Percentiles rank a stretch among this genome's conserved stretches.
Conservation (phyloP, 2,888 invertebrate genomes). For the Andrena marginata region DNA sequence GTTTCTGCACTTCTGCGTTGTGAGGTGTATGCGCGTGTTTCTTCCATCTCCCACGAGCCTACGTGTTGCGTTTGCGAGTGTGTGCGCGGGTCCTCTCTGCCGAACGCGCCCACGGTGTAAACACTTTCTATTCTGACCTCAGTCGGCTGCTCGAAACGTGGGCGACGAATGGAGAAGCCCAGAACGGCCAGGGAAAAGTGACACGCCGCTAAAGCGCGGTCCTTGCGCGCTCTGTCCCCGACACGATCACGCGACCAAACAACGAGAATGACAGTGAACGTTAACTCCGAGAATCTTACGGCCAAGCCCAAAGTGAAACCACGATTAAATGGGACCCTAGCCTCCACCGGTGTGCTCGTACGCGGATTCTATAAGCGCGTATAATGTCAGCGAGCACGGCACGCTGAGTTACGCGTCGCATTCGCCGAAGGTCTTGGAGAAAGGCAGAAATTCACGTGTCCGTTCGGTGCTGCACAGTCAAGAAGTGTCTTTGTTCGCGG, state of each 20-base stretch:
- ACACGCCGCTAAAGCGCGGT: slow-evolving; percentile 30
- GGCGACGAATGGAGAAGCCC: slow-evolving; percentile 42
- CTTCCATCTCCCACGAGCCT: slow-evolving; percentile 16
- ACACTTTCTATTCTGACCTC: slow-evolving; percentile 82
- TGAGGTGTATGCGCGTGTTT: slow-evolving; percentile 10
- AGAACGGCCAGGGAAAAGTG: slow-evolving; percentile 31
- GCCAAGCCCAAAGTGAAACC: neutral
- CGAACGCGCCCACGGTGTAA: slow-evolving; percentile 69
- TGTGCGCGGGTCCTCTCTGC: slow-evolving; percentile 72
- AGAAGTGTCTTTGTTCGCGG: neutral
- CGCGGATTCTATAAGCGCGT: neutral
- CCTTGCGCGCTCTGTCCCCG: neutral
- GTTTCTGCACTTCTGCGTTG: slow-evolving; percentile 73
- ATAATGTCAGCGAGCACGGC: slow-evolving; percentile 14
- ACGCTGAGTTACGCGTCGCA: slow-evolving; percentile 5
- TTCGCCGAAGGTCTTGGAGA: neutral
- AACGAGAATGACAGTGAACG: slow-evolving; percentile 52
- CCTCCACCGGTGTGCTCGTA: neutral
- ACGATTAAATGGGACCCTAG: slow-evolving; percentile 26
- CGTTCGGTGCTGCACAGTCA: neutral
- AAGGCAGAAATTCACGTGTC: slow-evolving; percentile 2
- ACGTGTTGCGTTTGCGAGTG: slow-evolving; percentile 35
- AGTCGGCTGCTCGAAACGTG: slow-evolving; percentile 53
- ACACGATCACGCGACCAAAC: slow-evolving; percentile 7
- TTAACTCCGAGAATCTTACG: slow-evolving; percentile 2